Evolutionary conservation across 2,113 vertebrate genomes (phyloP), one percentile per base, ranked within the genome.

Genomic region (Menura novaehollandiae): DNA sequence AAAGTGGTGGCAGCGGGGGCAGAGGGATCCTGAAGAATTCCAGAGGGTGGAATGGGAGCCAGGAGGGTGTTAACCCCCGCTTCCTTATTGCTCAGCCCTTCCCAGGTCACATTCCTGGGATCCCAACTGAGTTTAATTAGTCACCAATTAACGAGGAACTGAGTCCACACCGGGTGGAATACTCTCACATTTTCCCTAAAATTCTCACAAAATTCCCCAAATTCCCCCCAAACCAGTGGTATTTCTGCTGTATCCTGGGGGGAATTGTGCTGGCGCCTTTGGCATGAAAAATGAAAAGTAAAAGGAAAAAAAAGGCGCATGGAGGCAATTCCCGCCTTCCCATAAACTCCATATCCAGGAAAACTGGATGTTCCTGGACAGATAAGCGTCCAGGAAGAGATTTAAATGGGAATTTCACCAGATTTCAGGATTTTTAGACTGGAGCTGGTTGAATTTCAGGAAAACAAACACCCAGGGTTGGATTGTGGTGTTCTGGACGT

Each of bases 141-240:
- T 88, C 2, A 88, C 66, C 56, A 41, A 88, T 72, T 72, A 88
- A 79, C 17, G 1, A 26, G 43, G 49, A 79, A 64, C 66, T 2
- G 9, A 49, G 13, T 4, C 35, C 16, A 18, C 13, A 3, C 3
- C 1, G 1, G 47, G 28, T 1, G 1, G 30, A 35, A 32, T 14
- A 4, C 21, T 26, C 35, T 7, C 1, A 0, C 10, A 2, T 12
- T 43, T 47, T n/a, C 41, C n/a, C 28, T 13, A 10, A 60, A 69
- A 60, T 2, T 23, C 27, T 20, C 55, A 41, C 39, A 28, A 28
- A 69, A 51, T 14, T 12, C 18, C 43, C 43, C 13, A 28, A 20
- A 63, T 41, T 17, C 13, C 14, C n/a, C 44, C 27, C 39, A 33
- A 4, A 39, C 2, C 33, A 6, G 15, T 0, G 6, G 27, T 15